A percentile compares a stretch with the other conserved stretches of the same genome.
Evolutionary conservation across 2,888 invertebrate species (phyloP).

Genomic region (Drepana falcataria): DNA sequence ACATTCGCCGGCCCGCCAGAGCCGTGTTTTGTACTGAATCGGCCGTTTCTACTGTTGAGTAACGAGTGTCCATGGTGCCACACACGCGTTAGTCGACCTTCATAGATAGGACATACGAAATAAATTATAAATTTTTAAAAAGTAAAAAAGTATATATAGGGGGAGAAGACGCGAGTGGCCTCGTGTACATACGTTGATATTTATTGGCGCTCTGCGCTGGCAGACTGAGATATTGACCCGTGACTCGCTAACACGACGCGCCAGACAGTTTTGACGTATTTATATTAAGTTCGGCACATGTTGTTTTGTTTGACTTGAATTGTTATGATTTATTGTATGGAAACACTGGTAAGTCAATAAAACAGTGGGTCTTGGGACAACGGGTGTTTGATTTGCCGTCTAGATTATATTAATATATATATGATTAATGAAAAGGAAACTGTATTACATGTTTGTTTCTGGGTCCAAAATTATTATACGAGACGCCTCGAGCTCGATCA

Average conservation of each 20-base stretch:
- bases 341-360: conserved; percentile 79
- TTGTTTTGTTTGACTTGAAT: conserved; percentile 77
- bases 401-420: conserved; percentile 23
- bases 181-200: conserved; percentile 76
- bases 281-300: conserved; percentile 74
- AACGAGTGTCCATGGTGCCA: conserved; percentile 18
- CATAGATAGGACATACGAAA: conserved; percentile 77
- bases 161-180: conserved; percentile 59
- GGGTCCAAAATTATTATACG: conserved; percentile 57
- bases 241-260: conserved; percentile 44
- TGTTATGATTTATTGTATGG: conserved; percentile 79
- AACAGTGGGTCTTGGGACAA: conserved; percentile 76
- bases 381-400: conserved; percentile 70
- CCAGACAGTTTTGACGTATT: conserved; percentile 70
- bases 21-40: neutral
- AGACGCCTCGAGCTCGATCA: conserved; percentile 39
- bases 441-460: conserved; percentile 58
- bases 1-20: conserved; percentile 7
- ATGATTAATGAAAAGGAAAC: conserved; percentile 18
- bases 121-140: conserved; percentile 74
- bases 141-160: conserved; percentile 63
- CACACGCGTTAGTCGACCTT: conserved; percentile 46
- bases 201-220: conserved; percentile 68
- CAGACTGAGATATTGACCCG: conserved; percentile 55
- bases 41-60: neutral